A percentile compares a stretch with the other conserved stretches of the same genome.
Conservation (phyloP, 2,113 vertebrate species). For the Burhinus bistriatus region DNA sequence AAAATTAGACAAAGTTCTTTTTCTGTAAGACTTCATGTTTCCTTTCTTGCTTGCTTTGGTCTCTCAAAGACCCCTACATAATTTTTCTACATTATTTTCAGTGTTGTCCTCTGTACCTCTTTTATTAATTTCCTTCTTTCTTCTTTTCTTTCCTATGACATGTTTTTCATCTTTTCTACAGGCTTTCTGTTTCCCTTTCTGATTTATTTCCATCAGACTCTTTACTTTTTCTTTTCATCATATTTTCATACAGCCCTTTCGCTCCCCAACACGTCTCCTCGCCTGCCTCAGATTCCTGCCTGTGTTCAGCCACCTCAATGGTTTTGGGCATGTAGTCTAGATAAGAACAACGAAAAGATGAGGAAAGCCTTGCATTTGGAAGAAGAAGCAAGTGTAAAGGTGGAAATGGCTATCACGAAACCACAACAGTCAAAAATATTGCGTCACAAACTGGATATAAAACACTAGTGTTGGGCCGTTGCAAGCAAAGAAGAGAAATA, state of each 20-base stretch:
- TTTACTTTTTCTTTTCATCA: neutral
- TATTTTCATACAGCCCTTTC: neutral
- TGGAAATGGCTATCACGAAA: neutral
- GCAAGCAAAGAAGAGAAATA: neutral
- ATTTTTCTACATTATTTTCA: neutral
- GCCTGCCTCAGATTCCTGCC: neutral
- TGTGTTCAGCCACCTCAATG: neutral
- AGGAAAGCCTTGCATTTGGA: neutral
- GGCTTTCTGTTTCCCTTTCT: neutral
- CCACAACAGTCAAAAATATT: neutral
- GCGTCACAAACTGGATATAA: neutral
- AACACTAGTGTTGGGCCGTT: neutral
- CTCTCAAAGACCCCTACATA: neutral
- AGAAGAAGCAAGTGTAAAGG: neutral
- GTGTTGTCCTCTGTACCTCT: neutral
- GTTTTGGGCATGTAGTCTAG: neutral
- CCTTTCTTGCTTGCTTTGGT: neutral
- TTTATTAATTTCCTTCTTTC: neutral
- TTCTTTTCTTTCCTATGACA: neutral
- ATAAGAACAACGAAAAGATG: neutral
- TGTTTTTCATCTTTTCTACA: neutral
- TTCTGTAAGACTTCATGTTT: neutral
- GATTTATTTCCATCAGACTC: neutral
- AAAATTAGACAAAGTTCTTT: neutral
- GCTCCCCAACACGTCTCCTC: neutral